Conservation (phyloP, 1,140 invertebrate species). For the Zaprionus gabonicus region DNA sequence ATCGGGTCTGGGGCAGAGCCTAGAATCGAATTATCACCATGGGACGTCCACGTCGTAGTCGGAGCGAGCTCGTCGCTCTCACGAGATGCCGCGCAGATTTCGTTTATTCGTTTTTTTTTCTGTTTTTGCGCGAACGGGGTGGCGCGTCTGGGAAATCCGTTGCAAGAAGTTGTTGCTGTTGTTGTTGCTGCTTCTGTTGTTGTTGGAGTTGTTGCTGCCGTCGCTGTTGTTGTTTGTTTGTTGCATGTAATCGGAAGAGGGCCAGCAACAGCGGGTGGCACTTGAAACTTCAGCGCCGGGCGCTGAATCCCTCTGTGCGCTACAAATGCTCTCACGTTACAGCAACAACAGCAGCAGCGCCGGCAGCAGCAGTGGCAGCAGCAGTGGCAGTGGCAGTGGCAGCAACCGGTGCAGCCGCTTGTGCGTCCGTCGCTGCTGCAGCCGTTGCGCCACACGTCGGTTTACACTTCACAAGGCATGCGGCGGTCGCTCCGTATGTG, state of each 20-base stretch:
- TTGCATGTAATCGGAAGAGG: slow-evolving; percentile 78
- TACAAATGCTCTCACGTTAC: slow-evolving; percentile 80
- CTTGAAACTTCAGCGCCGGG: slow-evolving; percentile 51
- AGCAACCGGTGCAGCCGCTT: slow-evolving; percentile 10
- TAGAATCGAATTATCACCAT: slow-evolving; percentile 73
- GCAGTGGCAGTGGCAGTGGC: slow-evolving; percentile 14
- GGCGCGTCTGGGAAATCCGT: slow-evolving; percentile 72
- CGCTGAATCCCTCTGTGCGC: slow-evolving; percentile 48
- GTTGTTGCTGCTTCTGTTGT: no score
- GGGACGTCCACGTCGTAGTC: slow-evolving; percentile 43
- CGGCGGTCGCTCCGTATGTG: slow-evolving; percentile 17
- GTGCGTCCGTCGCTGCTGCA: slow-evolving; percentile 7
- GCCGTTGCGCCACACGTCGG: slow-evolving; percentile 61
- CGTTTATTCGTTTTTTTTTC: slow-evolving; percentile 10
- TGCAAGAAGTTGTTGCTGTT: slow-evolving; percentile 21
- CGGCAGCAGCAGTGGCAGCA: slow-evolving; percentile 12
- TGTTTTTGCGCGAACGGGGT: slow-evolving; percentile 41
- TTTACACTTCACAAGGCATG: slow-evolving; percentile 65
- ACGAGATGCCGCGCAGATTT: slow-evolving; percentile 53
- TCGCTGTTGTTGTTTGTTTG: slow-evolving; percentile 43
- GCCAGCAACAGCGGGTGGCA: slow-evolving; percentile 69
- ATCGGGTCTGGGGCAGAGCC: slow-evolving; percentile 28
- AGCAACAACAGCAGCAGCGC: slow-evolving; percentile 17
- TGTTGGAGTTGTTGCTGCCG: slow-evolving; percentile 11
- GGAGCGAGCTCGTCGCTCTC: slow-evolving; percentile 45